Evolutionary conservation across 2,797 vertebrate species (phyloP), one percentile per base, ranked within the genome.

Genomic region (Crypturellus tataupa): DNA sequence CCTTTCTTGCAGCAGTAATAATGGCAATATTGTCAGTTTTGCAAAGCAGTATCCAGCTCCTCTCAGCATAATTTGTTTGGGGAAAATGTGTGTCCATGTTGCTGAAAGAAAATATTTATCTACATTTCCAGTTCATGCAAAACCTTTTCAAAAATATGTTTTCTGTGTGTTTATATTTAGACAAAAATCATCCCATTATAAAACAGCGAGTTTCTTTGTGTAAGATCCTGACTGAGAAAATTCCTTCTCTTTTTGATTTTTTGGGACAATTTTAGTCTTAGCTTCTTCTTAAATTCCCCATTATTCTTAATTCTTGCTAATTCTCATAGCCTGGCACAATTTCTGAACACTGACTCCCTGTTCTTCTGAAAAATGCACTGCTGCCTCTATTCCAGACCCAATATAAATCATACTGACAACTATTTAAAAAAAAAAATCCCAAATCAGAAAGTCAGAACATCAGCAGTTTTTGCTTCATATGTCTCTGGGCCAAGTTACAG

Each of bases 381-480:
- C 53, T 76, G 59, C 19, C 39, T 77, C 37, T 88, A 68, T 89
- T 89, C 58, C 20, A 75, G 63, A 42, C 33, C n/a, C 49, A 39
- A 9, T 65, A 80, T 86, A 96, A 95, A 93, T 91, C 72, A 91
- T 69, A 85, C 31, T 87, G 82, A 91, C 63, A 68, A 71, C 33
- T 65, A 77, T 75, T 64, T 4, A 18, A n/a, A 44, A 68, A 46
- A 46, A 40, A 24, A 40, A 85, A 19, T 13, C 7, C 12, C 31
- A 29, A 70, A 72, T 70, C 59, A 82, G 62, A 93, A 95, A 90
- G 96, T 85, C 70, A 92, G 42, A 93, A 73, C 51, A 46, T 79
- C 92, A 94, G 86, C 86, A 90, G 62, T n/a, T 89, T 85, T 93
- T 93, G 23, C 62, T 95, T 88, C 65, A 70, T 44, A 9, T 90